Base-by-base conservation (phyloP, 2,797 vertebrate genomes). In the Syngnathus acus region DNA sequence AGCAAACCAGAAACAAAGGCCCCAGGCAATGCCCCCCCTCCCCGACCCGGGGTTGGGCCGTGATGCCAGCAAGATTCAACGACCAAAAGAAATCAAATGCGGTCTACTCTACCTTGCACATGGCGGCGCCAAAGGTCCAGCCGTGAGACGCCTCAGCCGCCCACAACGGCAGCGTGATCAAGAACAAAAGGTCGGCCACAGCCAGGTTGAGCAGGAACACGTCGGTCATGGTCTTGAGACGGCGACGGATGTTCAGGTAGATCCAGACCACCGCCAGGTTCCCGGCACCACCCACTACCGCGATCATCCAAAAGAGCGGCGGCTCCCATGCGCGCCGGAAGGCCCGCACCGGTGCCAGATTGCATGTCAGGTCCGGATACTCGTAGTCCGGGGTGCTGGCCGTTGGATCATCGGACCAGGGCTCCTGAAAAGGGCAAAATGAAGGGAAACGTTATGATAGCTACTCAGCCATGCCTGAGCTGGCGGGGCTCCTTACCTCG, bases 81-180 rank as follows among this genome's bases (percentile, higher is more conserved):
- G 26, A 26, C 42, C 11, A 43, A 43, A n/a, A 50, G 48, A 51
- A 19, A 19, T n/a, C 5, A n/a, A 51, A 8, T 7, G 5, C 8
- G 2, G 48, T 7, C 17, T 5, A 48, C 17, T 48, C 8, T 21
- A 57, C 32, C 74, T 92, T 95, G 78, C 95, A 98, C 75, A 92
- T 65, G 17, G 62, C n/a, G 2, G 72, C 40, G 32, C 90, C 88
- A 7, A 95, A 94, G 14, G 40, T 74, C 95, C 95, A 97, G 62
- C 92, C 86, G 0, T 72, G 10, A 0, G 78, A 75, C 0, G 93
- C 92, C 0, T 94, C 91, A 0, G 74, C 72, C 0, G 94, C 94
- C 95, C 94, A 96, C 78, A 98, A 89, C 0, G 95, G 95, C 47
- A 97, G 87, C 0, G 94, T 93, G 71, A 86, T 67, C 2, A 96